Percentiles rank a stretch among this genome's conserved stretches.
These are phyloP conservation scores for Lagodon rhomboides DNA, from an alignment of 2,797 vertebrate genomes.

Conservation along the genomic window DNA sequence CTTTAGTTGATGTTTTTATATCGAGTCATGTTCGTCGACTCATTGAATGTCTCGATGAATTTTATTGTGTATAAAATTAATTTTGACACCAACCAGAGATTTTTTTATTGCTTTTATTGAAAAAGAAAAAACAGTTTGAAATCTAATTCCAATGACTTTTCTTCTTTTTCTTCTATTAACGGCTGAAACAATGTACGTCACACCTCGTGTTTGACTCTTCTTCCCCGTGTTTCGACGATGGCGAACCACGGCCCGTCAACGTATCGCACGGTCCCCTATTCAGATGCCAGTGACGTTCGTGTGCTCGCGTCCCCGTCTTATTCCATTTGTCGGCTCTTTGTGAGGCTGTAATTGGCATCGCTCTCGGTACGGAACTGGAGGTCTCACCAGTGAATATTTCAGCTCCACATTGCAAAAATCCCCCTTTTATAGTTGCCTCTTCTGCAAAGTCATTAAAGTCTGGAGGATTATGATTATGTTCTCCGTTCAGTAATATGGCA, in stretches of 20 bases:
- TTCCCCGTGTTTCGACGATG: background rate
- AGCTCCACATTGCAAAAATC: conserved; percentile 18
- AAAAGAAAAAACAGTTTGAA: background rate
- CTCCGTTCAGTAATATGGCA: conserved; percentile 27
- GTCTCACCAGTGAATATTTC: conserved; percentile 18
- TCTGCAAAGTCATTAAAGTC: conserved; percentile 41
- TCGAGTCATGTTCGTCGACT: conserved; percentile 4
- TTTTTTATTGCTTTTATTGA: background rate
- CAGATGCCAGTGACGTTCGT: background rate
- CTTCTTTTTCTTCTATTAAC: conserved; percentile 1
- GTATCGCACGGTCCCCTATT: background rate
- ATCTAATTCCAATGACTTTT: background rate
- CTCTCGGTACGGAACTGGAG: background rate
- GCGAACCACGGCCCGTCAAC: background rate
- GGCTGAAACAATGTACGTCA: background rate
- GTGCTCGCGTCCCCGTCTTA: background rate
- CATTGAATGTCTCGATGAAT: background rate
- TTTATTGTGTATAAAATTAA: conserved; percentile 8
- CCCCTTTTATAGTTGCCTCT: background rate
- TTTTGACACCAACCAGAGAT: background rate
- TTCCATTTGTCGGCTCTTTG: conserved; percentile 17
- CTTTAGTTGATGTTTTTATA: background rate
- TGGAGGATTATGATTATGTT: conserved; percentile 42
- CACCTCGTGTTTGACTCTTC: background rate
- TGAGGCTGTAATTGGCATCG: conserved; percentile 13